phyloP scores from a whole-genome alignment of 2,797 vertebrate genomes.

The Catharus ustulatus region DNA sequence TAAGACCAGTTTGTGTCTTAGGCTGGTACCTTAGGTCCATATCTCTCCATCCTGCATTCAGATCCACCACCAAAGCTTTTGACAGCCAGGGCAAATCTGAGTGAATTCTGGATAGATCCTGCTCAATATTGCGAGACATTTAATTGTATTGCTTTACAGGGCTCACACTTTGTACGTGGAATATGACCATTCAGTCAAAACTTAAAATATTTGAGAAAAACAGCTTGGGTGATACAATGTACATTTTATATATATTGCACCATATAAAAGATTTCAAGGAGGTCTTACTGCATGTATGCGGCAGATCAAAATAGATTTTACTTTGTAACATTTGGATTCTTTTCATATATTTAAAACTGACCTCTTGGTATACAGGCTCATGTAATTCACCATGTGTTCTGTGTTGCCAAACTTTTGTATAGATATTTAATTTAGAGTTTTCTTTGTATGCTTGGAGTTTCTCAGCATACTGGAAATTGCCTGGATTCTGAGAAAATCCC shows the following conservation, averaged over 20 bases:
- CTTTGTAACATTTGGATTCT: background rate
- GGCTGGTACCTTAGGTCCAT: background rate
- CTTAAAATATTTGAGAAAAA: background rate
- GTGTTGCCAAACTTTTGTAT: background rate
- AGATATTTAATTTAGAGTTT: background rate
- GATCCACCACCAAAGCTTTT: background rate
- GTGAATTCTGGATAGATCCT: background rate
- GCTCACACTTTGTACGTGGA: background rate
- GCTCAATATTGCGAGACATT: fast-evolving
- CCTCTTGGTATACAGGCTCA: background rate
- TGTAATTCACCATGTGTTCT: background rate
- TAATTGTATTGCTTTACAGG: background rate
- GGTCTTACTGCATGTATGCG: background rate
- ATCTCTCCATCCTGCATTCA: background rate
- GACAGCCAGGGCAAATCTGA: background rate
- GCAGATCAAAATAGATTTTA: background rate
- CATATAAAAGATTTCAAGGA: fast-evolving
- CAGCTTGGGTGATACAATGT: fast-evolving
- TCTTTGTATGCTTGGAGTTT: background rate
- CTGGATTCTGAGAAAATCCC: background rate
- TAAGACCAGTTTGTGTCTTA: background rate
- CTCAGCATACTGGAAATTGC: background rate
- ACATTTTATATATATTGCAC: background rate
- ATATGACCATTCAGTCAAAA: background rate
- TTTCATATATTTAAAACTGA: background rate